phyloP scores from a whole-genome alignment of 2,888 invertebrate genomes.

The Bombylius discolor region DNA sequence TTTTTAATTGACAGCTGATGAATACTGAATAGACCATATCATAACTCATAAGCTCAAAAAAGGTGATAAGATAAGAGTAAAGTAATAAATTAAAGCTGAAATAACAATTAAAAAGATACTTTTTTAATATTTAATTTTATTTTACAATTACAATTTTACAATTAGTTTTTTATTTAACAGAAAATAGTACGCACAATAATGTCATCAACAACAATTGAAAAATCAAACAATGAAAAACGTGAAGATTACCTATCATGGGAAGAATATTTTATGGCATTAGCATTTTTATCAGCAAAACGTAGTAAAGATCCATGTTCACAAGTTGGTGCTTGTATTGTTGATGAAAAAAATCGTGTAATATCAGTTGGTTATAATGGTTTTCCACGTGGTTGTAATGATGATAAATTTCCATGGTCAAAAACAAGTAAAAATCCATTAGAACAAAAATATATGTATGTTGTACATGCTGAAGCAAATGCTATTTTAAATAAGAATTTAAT shows the following conservation, averaged over 20 bases:
- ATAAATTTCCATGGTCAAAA: constrained; percentile 82
- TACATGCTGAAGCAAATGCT: constrained; percentile 97
- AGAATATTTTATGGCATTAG: constrained; percentile 93
- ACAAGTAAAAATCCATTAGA: constrained; percentile 41
- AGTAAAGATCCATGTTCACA: constrained; percentile 91
- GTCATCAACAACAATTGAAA: no score
- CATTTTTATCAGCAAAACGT: constrained; percentile 77
- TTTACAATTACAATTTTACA: no score
- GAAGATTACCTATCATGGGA: constrained; percentile 67
- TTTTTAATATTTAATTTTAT: no score
- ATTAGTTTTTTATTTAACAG: no score
- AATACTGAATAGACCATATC: no score
- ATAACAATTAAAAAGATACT: no score
- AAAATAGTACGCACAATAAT: no score
- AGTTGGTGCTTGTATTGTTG: constrained; percentile 92
- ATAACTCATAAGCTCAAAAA: no score
- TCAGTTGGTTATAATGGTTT: constrained; percentile 96
- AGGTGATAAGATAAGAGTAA: no score
- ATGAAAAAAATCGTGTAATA: constrained; percentile 71
- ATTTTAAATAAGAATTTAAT: constrained; percentile 78
- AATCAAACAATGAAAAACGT: constrained; percentile 37
- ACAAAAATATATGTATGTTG: constrained; percentile 81
- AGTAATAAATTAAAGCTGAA: no score
- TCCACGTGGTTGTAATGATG: constrained; percentile 81
- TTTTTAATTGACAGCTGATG: no score